Percentiles rank a stretch among this genome's conserved stretches.
Evolutionary conservation across 2,113 vertebrate genomes (phyloP).

Genomic region (Lophotis ruficrista): DNA sequence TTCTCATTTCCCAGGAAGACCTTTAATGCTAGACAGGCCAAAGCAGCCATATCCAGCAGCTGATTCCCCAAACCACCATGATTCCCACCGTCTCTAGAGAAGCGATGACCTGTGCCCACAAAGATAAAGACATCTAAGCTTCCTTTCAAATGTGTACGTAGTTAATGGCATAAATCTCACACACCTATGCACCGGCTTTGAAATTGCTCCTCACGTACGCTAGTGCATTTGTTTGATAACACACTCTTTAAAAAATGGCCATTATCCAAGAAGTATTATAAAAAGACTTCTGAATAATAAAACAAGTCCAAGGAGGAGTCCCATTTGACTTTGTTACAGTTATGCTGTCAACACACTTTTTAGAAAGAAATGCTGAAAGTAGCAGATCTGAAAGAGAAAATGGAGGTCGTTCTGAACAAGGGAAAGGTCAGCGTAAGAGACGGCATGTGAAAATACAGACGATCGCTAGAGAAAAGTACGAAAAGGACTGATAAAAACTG

Average conservation of each 20-base stretch:
- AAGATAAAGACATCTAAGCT: neutral
- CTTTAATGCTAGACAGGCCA: neutral
- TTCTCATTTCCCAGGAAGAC: neutral
- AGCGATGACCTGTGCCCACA: fast-evolving
- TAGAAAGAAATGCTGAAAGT: neutral
- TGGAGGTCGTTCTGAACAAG: neutral
- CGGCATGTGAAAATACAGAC: neutral
- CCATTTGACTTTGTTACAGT: neutral
- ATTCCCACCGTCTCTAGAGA: neutral
- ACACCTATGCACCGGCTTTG: fast-evolving
- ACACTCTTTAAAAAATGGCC: neutral
- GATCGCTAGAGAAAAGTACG: neutral
- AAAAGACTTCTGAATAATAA: neutral
- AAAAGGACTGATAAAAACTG: neutral
- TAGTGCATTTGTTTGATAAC: neutral
- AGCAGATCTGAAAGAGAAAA: neutral
- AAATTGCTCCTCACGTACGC: neutral
- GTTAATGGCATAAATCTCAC: neutral
- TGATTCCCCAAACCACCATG: neutral
- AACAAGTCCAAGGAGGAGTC: neutral
- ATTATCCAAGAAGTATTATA: neutral
- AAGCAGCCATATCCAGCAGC: neutral
- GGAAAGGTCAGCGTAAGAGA: neutral
- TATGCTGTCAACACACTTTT: neutral
- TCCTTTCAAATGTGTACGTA: neutral